Base-by-base conservation (phyloP, 53 echinoderm and acorn worm genomes). In the Henricia sp. region DNA sequence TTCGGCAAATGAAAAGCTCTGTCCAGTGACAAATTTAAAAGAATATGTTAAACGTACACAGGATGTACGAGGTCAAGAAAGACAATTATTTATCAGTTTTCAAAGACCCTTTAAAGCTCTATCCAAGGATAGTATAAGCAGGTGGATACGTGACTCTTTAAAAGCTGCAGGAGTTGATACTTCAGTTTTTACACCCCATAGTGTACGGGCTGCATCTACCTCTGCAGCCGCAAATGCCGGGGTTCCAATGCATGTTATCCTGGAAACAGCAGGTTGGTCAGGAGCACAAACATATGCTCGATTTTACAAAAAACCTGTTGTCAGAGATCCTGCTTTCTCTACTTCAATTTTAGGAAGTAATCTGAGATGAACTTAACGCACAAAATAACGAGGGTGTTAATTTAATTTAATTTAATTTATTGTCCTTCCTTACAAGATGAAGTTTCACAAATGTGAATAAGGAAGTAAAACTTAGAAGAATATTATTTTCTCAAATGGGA, bases 171-270 rank as follows among this genome's bases (percentile, higher is more conserved):
- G 84, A 34, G 71, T 57, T 57, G 62, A 72, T 26, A 72, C 85
- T 1, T 32, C 48, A 5, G 30, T 60, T 33, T 71, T 72, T 71
- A 72, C 71, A 85, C 68, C 72, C 8, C 85, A 85, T 42, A 37
- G 50, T 72, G 35, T 52, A 34, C 51, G 37, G 69, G 68, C 40
- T 17, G 83, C 69, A 9, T 39, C 72, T 23, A 60, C 72, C 29
- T 72, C 60, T 35, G 85, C 85, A 20, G 57, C 72, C n/a, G 52
- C 71, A 33, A 53, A n/a, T 0, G 35, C 62, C 28, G 85, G 85
- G 36, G 16, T 72, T 38, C 55, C 59, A 16, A 39, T 71, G 38
- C 58, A 72, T 6, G 72, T 38, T 72, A 72, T 85, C 43, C 12
- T 85, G 30, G 52, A 25, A 20, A 59, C 38, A 26, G 70, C 53